phyloP scores from a whole-genome alignment of 1,140 invertebrate species.

The Manduca sexta region DNA sequence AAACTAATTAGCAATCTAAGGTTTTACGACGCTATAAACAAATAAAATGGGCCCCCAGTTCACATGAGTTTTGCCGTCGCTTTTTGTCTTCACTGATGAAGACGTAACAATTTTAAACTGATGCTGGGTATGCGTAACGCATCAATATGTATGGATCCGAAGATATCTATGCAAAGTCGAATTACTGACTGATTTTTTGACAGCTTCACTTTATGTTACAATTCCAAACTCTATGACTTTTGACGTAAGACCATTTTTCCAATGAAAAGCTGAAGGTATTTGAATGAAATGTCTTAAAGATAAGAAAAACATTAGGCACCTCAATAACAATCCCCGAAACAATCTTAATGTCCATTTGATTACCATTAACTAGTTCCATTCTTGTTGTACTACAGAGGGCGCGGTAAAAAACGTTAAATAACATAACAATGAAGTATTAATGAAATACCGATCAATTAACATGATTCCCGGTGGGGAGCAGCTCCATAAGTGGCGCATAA shows the following conservation, averaged over 20 bases:
- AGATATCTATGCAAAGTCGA: constrained; percentile 1
- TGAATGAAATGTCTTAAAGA: neutral
- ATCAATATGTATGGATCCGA: constrained; percentile 43
- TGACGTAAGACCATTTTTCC: no score
- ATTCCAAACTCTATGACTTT: neutral
- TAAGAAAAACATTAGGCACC: constrained; percentile 13
- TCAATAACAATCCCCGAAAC: constrained; percentile 4
- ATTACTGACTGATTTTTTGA: neutral
- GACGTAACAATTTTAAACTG: constrained; percentile 46
- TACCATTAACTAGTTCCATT: constrained; percentile 15
- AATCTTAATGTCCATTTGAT: constrained; percentile 6
- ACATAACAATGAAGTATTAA: constrained; percentile 43
- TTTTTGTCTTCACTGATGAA: constrained; percentile 53
- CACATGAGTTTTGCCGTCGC: constrained; percentile 35
- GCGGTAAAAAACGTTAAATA: constrained; percentile 23
- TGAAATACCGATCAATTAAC: constrained; percentile 50
- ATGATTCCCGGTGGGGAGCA: constrained; percentile 47
- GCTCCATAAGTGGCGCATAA: constrained; percentile 48
- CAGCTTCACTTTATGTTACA: neutral
- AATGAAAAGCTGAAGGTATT: no score
- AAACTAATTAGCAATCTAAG: constrained; percentile 65
- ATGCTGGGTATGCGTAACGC: constrained; percentile 24
- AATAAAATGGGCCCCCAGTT: constrained; percentile 48
- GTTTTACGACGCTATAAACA: constrained; percentile 56
- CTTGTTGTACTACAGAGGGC: constrained; percentile 16